Percentiles rank a stretch among this genome's conserved stretches.
phyloP scores from a whole-genome alignment of 2,113 vertebrate genomes.

The Falco punctatus region DNA sequence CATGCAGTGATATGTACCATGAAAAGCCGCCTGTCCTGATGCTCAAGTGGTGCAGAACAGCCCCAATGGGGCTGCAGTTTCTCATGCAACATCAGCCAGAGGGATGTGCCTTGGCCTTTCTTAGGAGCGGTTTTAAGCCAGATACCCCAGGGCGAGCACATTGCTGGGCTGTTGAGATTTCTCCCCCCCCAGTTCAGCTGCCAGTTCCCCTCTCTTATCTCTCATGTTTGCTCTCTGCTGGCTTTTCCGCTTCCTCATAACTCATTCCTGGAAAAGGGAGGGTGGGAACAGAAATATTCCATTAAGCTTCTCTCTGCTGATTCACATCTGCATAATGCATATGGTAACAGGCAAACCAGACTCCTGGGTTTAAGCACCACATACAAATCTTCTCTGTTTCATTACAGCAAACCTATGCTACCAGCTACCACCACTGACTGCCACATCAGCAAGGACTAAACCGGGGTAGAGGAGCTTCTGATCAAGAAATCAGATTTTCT shows the following conservation, averaged over 20 bases:
- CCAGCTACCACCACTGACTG: rapidly evolving
- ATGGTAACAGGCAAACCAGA: rapidly evolving
- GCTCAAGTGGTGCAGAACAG: not conserved
- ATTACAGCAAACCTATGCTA: not conserved
- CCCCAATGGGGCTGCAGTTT: not conserved
- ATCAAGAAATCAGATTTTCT: not conserved
- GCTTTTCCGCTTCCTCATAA: not conserved
- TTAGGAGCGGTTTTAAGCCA: not conserved
- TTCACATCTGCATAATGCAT: not conserved
- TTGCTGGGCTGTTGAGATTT: not conserved
- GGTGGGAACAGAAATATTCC: not conserved
- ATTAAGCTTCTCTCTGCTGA: not conserved
- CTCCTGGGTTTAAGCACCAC: not conserved
- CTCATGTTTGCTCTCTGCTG: not conserved
- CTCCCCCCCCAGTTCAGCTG: not conserved
- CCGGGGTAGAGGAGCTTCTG: not conserved
- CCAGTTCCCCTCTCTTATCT: not conserved
- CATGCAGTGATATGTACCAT: rapidly evolving
- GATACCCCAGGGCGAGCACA: not conserved
- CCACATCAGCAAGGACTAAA: not conserved
- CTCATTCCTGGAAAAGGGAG: not conserved
- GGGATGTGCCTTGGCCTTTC: not conserved
- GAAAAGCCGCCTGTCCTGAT: not conserved
- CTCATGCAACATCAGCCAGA: not conserved
- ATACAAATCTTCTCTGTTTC: not conserved